phyloP scores from a whole-genome alignment of 2,113 vertebrate species.

The Romanogobio albipinnatus region DNA sequence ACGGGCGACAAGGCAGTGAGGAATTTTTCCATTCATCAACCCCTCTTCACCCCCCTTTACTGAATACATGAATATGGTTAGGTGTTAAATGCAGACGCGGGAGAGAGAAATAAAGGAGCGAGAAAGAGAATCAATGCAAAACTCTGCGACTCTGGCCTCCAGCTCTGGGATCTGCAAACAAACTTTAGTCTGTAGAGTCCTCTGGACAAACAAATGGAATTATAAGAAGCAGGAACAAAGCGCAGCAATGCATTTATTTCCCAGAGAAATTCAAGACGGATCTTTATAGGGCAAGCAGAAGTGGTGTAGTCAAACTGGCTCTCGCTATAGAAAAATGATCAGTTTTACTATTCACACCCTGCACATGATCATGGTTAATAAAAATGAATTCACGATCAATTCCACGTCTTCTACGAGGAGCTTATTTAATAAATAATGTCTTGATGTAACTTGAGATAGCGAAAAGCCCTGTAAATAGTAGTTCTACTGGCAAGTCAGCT shows the following conservation, averaged over 20 bases:
- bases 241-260: constrained; percentile 71
- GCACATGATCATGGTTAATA: not conserved
- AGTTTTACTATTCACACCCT: not conserved
- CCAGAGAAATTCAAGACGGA: not conserved
- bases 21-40: constrained; percentile 81
- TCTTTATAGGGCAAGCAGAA: constrained; percentile 80
- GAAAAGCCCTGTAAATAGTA: not conserved
- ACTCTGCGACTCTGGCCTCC: constrained; percentile 61
- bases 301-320: constrained; percentile 42
- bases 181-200: constrained; percentile 80
- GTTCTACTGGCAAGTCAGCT: not conserved
- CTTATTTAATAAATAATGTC: not conserved
- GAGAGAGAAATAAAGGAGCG: constrained; percentile 5
- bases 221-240: constrained; percentile 68
- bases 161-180: constrained; percentile 98
- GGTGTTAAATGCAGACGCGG: constrained; percentile 36
- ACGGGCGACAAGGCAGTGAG: constrained; percentile 63
- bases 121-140: constrained; percentile 17
- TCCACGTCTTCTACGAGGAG: not conserved
- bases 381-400: not conserved
- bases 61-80: constrained; percentile 44
- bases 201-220: constrained; percentile 85
- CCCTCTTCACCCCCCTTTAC: constrained; percentile 65
- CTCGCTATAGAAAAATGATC: not conserved
- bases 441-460: not conserved